These are phyloP conservation scores for Papilio glaucus DNA, from an alignment of 1,140 invertebrate species.

Conservation along the genomic window DNA sequence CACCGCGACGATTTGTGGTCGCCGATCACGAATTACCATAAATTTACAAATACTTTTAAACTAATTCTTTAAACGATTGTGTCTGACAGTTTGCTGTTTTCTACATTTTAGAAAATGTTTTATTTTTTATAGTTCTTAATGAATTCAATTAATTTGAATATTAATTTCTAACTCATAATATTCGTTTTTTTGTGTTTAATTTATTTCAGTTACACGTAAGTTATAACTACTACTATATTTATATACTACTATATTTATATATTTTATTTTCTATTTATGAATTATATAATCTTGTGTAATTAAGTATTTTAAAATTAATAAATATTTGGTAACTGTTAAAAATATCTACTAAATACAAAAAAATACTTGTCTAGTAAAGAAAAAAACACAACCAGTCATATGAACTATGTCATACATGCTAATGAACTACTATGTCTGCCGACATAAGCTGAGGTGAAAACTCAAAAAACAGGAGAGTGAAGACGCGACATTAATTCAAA, in stretches of 20 bases:
- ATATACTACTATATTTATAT: too few relatives aligned
- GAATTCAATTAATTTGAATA: background rate
- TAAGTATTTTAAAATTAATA: background rate
- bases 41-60: slow-evolving; percentile 43
- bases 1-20: slow-evolving; percentile 21
- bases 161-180: background rate
- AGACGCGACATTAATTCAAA: too few relatives aligned
- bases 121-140: background rate
- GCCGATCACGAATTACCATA: slow-evolving; percentile 39
- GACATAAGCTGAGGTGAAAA: too few relatives aligned
- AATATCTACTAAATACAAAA: background rate
- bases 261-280: too few relatives aligned
- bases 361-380: too few relatives aligned
- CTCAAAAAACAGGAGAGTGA: too few relatives aligned
- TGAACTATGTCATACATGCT: too few relatives aligned
- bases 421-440: too few relatives aligned
- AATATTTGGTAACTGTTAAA: background rate
- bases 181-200: background rate
- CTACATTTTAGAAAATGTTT: background rate
- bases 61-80: slow-evolving; percentile 29
- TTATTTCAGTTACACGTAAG: too few relatives aligned
- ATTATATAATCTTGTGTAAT: background rate
- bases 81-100: slow-evolving; percentile 13
- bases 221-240: too few relatives aligned
- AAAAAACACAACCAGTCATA: too few relatives aligned